A percentile compares a stretch with the other conserved stretches of the same genome.
These are phyloP conservation scores for Tribolium castaneum DNA, from an alignment of 1,140 invertebrate species.

Conservation along the genomic window DNA sequence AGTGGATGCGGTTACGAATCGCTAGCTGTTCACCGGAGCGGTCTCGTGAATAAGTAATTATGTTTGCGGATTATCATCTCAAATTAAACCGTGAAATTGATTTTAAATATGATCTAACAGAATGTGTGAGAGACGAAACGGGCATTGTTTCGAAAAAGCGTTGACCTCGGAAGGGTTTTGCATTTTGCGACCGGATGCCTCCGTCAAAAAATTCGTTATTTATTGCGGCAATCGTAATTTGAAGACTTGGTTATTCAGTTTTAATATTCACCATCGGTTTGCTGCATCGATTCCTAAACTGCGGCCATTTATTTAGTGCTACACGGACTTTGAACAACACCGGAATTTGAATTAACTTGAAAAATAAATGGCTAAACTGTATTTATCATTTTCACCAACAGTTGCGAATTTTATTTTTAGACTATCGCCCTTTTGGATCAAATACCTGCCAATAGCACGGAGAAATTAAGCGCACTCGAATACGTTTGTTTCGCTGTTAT, in stretches of 20 bases:
- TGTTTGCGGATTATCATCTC: slow-evolving; percentile 24
- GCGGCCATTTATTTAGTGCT: slow-evolving; percentile 38
- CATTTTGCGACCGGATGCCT: background rate
- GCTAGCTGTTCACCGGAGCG: slow-evolving; percentile 22
- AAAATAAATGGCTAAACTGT: slow-evolving; percentile 10
- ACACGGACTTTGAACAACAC: slow-evolving; percentile 24
- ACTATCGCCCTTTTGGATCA: background rate
- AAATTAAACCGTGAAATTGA: slow-evolving; percentile 28
- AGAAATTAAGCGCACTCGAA: background rate
- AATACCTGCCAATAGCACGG: background rate
- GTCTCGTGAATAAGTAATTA: slow-evolving; percentile 26
- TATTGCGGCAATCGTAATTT: background rate
- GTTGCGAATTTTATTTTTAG: slow-evolving; percentile 12
- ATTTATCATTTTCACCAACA: slow-evolving; percentile 17
- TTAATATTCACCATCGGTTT: slow-evolving; percentile 37
- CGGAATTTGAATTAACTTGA: slow-evolving; percentile 34
- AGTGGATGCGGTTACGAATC: slow-evolving; percentile 28
- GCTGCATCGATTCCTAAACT: slow-evolving; percentile 39
- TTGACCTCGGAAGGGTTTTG: background rate
- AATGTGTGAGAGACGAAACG: background rate
- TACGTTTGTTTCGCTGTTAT: background rate
- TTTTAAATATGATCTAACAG: slow-evolving; percentile 17
- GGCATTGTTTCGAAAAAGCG: background rate
- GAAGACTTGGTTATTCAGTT: slow-evolving; percentile 19
- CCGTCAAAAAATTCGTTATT: background rate